Base-by-base conservation (phyloP, 2,888 invertebrate species). In the Mystacides longicornis region DNA sequence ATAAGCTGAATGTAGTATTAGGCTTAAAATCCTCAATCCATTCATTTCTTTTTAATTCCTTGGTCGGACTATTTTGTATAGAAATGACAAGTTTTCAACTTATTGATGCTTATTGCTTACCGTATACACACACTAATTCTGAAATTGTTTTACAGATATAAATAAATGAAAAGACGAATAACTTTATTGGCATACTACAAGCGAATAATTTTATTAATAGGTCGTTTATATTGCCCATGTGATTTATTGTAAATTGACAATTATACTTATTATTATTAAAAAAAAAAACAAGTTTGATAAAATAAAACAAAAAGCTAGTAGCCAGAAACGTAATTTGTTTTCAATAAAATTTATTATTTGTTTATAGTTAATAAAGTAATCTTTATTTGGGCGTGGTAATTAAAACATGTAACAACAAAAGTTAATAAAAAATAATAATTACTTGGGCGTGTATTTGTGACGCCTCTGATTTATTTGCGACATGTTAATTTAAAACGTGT, bases 391-490 rank as follows among this genome's bases (percentile, higher is more conserved):
- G 52, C 52, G 52, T 45, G 20, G 27, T 23, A 18, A 22, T 23
- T 22, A 23, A 23, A 43, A 49, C 49, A 23, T 48, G 49, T 9
- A 16, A 37, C 23, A 42, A 18, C 43, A 50, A 23, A 48, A 45
- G 43, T 54, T 49, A 45, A 54, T 50, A 49, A 49, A 49, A 48
- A 54, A 54, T 49, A 50, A 43, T 54, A 54, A 52, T 52, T 52
- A 46, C 46, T 27, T 52, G 52, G 52, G 52, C 45, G 52, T 18
- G 22, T n/a, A 22, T 37, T 37, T 21, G 52, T 43, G 43, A 42
- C 52, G 49, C 45, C 50, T 23, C 50, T 54, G 54, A 51, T 55
- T 55, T 55, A 55, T 51, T 51, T 47, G 51, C 46, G 46, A 52
- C 52, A 52, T 52, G 52, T 37, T 37, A 37, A 37, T 37, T 37